phyloP scores from a whole-genome alignment of 2,113 vertebrate genomes.

The Sceloporus tristichus region DNA sequence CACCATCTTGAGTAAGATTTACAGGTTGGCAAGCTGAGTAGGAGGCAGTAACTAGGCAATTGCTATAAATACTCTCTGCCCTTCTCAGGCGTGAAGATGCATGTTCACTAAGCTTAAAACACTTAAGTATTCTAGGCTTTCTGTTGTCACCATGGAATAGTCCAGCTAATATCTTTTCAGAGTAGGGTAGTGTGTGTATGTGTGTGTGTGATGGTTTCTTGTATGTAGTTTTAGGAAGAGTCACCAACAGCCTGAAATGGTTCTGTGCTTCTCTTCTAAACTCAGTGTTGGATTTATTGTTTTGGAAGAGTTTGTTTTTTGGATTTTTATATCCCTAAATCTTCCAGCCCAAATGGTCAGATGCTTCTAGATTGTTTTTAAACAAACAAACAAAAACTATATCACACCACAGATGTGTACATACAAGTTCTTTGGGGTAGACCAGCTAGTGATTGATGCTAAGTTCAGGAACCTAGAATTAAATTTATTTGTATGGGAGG shows the following conservation, averaged over 20 bases:
- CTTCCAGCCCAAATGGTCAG: too few species aligned
- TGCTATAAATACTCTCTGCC: conserved; percentile 40
- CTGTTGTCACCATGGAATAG: neutral
- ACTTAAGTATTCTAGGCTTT: conserved; percentile 8
- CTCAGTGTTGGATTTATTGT: neutral
- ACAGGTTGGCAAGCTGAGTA: neutral
- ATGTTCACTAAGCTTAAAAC: conserved; percentile 30
- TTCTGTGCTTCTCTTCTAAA: neutral
- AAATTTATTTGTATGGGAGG: neutral
- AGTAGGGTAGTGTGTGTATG: neutral
- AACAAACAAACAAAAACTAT: too few species aligned
- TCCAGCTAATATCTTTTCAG: neutral
- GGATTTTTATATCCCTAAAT: too few species aligned
- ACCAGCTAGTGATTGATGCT: neutral
- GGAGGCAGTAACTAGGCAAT: conserved; percentile 18
- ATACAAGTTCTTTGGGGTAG: neutral
- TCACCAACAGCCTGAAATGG: neutral
- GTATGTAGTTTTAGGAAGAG: neutral
- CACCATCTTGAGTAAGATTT: conserved; percentile 15
- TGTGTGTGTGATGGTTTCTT: neutral
- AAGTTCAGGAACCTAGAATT: neutral
- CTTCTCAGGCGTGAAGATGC: conserved; percentile 27
- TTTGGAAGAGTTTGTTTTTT: neutral
- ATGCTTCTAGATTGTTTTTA: too few species aligned
- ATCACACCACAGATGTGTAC: neutral